Base-by-base conservation (phyloP, 2,888 invertebrate species). In the Aethes cnicana region DNA sequence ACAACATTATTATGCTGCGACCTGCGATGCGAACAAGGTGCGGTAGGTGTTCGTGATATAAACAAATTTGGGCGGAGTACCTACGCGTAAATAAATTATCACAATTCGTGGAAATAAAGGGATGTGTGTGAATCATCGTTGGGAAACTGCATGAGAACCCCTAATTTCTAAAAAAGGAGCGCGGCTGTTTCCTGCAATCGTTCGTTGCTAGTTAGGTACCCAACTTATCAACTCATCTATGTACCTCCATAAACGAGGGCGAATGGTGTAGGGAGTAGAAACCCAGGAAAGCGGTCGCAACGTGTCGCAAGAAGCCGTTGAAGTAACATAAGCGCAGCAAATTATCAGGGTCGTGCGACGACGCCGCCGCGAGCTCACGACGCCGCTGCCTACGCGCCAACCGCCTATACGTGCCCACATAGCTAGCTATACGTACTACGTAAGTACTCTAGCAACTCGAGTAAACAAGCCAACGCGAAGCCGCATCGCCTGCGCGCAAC, bases 291-390 rank as follows among this genome's bases (percentile, higher is more conserved):
- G 79, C 72, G 73, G 77, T 62, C 74, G 65, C 73, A 69, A 70
- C 68, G 76, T 83, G 84, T 81, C 79, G 84, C 75, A 86, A 87
- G 88, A 88, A 88, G 88, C 88, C 88, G 81, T 88, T 84, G 84
- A 88, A 87, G 84, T 85, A 86, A 83, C 84, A 77, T 84, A 84
- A 85, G 86, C 84, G 84, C 84, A 86, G 88, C 81, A 85, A 84
- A 85, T 84, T 84, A 87, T 85, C 87, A 87, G 84, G 86, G 87
- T 77, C 86, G 84, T 73, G 72, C 81, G 81, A 74, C 81, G 81
- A 67, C 79, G 80, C 65, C 77, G 78, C 71, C 74, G 72, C 72
- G 74, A 72, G 76, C 69, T 77, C 74, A 70, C 78, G 78, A 71
- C 67, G 65, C 61, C 73, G 75, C 79, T 76, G 76, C 83, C 82